Evolutionary conservation across 2,888 invertebrate genomes (phyloP), one percentile per base, ranked within the genome.

Genomic region (Oligia fasciuncula): DNA sequence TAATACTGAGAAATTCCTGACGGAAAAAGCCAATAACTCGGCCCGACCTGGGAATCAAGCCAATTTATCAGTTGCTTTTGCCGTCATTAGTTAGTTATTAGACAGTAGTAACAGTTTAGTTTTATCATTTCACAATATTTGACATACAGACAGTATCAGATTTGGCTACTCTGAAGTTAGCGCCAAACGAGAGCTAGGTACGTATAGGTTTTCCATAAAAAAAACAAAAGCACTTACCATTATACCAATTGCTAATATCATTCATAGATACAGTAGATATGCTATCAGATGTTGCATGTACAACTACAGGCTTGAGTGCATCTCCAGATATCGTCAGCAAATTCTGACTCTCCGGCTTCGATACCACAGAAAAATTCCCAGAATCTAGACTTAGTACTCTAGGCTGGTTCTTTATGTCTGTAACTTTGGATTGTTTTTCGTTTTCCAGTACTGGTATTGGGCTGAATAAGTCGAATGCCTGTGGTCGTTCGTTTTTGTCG

Each of bases 201-300:
- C 29, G 1, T 29, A 2, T 19, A 54, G 54, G 19, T 8, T 2
- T 54, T 54, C 19, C 8, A 54, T n/a, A 60, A 23, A 57, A 49
- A 23, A n/a, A 57, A 57, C 23, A 57, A 65, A 51, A 29, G 51
- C 17, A 72, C 94, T 93, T 74, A 95, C 96, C 97, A 96, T 97
- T 97, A 92, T 98, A 97, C 98, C 98, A 98, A 82, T 97, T 97
- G 89, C 97, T 98, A 68, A 98, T 97, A 93, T 98, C 98, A 87
- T 97, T 97, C 93, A 97, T 97, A 29, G 97, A 97, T 35, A 97
- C 97, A 54, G 97, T 96, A 2, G 97, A 96, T 86, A 97, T 95
- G 57, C 94, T 96, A 72, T 97, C 96, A 0, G 95, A 94, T 0
- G 95, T 95, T 0, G 93, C 92, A 79, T 96, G 95, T 0, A 94